These are phyloP conservation scores for Papilio elwesi DNA, from an alignment of 2,888 invertebrate genomes.

Conservation along the genomic window DNA sequence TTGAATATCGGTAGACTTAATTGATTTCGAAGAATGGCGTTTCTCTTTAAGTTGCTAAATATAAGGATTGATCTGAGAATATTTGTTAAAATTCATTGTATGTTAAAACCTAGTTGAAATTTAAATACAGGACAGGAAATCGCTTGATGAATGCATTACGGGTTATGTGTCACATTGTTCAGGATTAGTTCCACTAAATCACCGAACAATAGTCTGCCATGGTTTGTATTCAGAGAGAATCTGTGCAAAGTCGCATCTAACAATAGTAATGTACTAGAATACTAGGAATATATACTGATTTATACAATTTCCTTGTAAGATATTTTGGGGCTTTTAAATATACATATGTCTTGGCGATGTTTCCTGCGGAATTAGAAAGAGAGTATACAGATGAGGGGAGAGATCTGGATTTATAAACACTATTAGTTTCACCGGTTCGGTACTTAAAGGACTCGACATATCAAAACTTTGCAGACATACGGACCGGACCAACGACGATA, in stretches of 20 bases:
- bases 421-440: too few species aligned
- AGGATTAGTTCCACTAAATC: slow-evolving; percentile 19
- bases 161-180: background rate
- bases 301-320: background rate
- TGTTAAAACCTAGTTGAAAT: background rate
- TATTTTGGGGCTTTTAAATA: too few species aligned
- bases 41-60: background rate
- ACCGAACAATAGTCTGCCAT: background rate
- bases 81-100: background rate
- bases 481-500: too few species aligned
- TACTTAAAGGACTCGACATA: too few species aligned
- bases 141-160: background rate
- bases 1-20: too few species aligned
- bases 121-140: background rate
- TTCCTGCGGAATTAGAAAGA: too few species aligned
- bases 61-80: background rate
- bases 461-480: too few species aligned
- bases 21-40: background rate
- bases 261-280: too few species aligned
- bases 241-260: background rate
- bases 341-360: background rate
- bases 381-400: too few species aligned
- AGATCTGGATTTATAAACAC: too few species aligned
- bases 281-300: background rate
- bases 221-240: background rate